Percentiles rank a stretch among this genome's conserved stretches.
These are phyloP conservation scores for Epinephelus coioides DNA, from an alignment of 2,797 vertebrate genomes.

Conservation along the genomic window DNA sequence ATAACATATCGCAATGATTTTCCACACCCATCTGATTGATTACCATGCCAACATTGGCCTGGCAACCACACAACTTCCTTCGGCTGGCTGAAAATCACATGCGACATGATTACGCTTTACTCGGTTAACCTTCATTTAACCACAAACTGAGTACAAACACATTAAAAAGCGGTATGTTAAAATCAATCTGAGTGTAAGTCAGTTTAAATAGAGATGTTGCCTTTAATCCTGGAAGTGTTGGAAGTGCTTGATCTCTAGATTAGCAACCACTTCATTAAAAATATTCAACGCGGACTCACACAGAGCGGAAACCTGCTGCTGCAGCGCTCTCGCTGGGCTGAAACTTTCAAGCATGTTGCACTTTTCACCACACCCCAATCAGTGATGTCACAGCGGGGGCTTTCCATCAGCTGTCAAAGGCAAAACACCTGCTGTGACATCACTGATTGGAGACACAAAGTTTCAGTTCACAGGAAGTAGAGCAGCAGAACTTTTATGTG, in stretches of 20 bases:
- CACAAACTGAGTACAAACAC: neutral
- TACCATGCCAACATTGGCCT: slow-evolving; percentile 54
- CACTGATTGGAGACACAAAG: slow-evolving; percentile 66
- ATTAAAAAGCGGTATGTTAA: neutral
- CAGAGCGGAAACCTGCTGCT: slow-evolving; percentile 20
- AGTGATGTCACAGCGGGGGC: slow-evolving; percentile 59
- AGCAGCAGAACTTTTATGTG: slow-evolving; percentile 12
- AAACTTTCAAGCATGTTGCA: slow-evolving; percentile 45
- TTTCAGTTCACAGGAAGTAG: slow-evolving; percentile 12
- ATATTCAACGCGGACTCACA: slow-evolving; percentile 21
- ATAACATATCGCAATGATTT: slow-evolving; percentile 64
- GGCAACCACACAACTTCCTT: slow-evolving; percentile 38
- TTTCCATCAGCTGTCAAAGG: slow-evolving; percentile 59
- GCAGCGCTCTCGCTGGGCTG: slow-evolving; percentile 14
- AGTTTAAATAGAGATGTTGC: neutral
- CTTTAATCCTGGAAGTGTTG: slow-evolving; percentile 11
- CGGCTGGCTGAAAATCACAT: slow-evolving; percentile 51
- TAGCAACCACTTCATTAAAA: slow-evolving; percentile 26
- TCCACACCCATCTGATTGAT: slow-evolving; percentile 64
- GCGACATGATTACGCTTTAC: slow-evolving; percentile 22
- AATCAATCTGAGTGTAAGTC: neutral
- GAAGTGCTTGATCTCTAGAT: neutral
- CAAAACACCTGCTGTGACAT: slow-evolving; percentile 64
- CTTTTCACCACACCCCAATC: slow-evolving; percentile 63
- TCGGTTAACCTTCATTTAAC: slow-evolving; percentile 33